Percentiles rank a stretch among this genome's conserved stretches.
These are phyloP conservation scores for Athrips mouffetella DNA, from an alignment of 2,888 invertebrate genomes.

Conservation along the genomic window DNA sequence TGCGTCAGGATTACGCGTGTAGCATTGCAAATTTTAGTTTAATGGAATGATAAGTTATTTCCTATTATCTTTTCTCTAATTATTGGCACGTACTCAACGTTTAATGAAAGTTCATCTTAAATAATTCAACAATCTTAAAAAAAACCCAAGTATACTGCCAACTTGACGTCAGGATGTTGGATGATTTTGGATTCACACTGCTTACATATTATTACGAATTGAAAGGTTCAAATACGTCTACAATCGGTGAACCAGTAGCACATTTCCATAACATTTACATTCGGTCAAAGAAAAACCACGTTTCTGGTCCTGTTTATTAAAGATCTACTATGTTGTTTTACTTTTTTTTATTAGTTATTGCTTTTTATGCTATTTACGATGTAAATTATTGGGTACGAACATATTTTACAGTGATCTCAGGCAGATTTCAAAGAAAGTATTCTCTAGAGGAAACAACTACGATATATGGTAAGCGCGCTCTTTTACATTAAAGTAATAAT, in stretches of 20 bases:
- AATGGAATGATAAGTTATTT: no score
- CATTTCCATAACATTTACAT: constrained; percentile 16
- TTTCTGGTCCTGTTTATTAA: neutral
- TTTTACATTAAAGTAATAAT: neutral
- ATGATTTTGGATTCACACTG: no score
- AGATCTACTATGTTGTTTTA: constrained; percentile 32
- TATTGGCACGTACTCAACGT: no score
- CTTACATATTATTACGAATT: no score
- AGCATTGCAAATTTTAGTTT: no score
- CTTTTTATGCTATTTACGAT: constrained; percentile 82
- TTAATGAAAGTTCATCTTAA: no score
- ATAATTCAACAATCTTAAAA: no score
- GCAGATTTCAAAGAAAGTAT: constrained; percentile 80
- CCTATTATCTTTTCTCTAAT: no score
- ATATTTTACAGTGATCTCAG: constrained; percentile 81
- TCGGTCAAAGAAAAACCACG: neutral
- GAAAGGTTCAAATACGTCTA: neutral
- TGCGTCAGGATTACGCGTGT: no score
- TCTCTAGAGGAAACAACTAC: constrained; percentile 83
- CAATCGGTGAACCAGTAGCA: neutral
- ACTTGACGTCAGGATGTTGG: no score
- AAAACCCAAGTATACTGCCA: no score
- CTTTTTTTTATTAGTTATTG: constrained; percentile 43
- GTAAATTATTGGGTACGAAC: constrained; percentile 86
- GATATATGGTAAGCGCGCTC: constrained; percentile 80